Base-by-base conservation (phyloP, 2,888 invertebrate genomes). In the Drosophila rellima region DNA sequence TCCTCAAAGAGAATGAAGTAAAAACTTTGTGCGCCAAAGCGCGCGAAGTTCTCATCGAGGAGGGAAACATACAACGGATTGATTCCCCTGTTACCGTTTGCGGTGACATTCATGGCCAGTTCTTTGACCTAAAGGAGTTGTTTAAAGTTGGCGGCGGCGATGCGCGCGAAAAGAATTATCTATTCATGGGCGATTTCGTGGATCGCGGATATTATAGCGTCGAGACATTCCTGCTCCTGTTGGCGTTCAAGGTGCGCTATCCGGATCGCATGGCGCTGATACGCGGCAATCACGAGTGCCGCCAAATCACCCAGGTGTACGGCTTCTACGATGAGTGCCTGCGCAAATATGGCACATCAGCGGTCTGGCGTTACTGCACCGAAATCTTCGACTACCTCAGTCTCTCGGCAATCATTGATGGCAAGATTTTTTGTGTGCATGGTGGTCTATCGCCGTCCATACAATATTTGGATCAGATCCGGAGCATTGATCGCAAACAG, bases 111-210 rank as follows among this genome's bases (percentile, higher is more conserved):
- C 99, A 99, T 92, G 99, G 99, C 11, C 99, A 92, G 72, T 99
- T 99, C 93, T 99, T 99, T 93, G 99, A 99, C 93, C 94, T 99
- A 47, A 99, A 98, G 92, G 98, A 98, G 93, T 93, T 98, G 45
- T 98, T 98, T 91, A 98, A 98, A 95, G 99, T 99, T 26, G 99
- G 99, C 44, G 99, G 99, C 42, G 99, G 99, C 20, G 98, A 99
- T 95, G 98, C 99, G 57, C 99, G 99, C 13, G 98, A 99, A 93
- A 99, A 99, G 75, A 99, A 99, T 93, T 99, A 99, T 92, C 94
- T 99, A 71, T 99, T 99, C 92, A 98, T 99, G 97, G 99, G 99
- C 17, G 99, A 99, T 93, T 99, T 99, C 94, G 99, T 99, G 10
- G 99, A 99, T 93, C 94, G 99, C 93, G 99, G 99, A 40, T 99